phyloP scores from a whole-genome alignment of 2,888 invertebrate species.

The Tupiocoris notatus region DNA sequence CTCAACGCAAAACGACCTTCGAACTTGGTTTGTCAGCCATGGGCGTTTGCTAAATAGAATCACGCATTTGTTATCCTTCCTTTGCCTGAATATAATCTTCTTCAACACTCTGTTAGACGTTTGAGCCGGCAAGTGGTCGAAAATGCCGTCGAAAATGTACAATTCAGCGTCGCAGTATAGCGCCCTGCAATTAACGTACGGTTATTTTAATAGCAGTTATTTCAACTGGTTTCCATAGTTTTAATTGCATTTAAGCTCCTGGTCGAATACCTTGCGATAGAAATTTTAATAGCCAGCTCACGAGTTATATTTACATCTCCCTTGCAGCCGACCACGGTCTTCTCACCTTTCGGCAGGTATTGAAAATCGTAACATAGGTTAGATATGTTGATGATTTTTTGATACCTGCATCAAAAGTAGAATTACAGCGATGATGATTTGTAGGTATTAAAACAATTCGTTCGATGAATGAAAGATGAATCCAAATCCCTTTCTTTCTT shows the following conservation, averaged over 20 bases:
- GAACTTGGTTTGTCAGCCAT: constrained; percentile 9
- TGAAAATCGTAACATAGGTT: constrained; percentile 20
- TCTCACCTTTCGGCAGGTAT: constrained; percentile 16
- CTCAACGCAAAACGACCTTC: constrained; percentile 5
- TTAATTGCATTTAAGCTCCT: neutral
- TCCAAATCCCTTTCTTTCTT: too few relatives aligned
- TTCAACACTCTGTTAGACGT: constrained; percentile 12
- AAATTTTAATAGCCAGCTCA: constrained; percentile 24
- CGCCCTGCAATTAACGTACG: constrained; percentile 14
- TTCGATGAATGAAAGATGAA: too few relatives aligned
- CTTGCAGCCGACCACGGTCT: constrained; percentile 20
- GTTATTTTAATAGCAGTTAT: too few relatives aligned
- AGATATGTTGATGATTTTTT: constrained; percentile 24
- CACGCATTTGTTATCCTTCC: constrained; percentile 5
- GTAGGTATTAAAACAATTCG: too few relatives aligned
- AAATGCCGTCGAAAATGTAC: constrained; percentile 25
- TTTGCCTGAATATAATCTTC: neutral
- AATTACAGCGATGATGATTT: too few relatives aligned
- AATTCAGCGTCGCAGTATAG: constrained; percentile 27
- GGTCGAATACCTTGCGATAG: constrained; percentile 16
- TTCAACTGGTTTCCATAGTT: too few relatives aligned
- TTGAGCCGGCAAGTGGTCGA: constrained; percentile 13
- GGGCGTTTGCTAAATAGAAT: constrained; percentile 26
- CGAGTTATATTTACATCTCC: constrained; percentile 9
- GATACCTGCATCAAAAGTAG: constrained; percentile 10